Conservation (phyloP, 2,888 invertebrate species). For the Drosophila maculinotata region DNA sequence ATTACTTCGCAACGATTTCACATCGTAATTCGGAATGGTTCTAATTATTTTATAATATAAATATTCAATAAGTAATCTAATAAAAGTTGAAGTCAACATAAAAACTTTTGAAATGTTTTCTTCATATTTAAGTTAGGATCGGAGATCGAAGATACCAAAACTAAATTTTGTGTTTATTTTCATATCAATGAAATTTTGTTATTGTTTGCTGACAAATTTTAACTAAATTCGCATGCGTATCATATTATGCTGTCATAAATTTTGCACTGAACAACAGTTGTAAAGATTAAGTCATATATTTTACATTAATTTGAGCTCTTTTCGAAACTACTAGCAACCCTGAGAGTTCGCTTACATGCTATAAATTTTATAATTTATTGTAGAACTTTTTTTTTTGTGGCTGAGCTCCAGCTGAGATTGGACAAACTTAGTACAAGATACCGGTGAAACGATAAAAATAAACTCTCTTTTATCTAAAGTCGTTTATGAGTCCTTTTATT, state of each 20-base stretch:
- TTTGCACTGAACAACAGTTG: neutral
- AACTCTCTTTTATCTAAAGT: neutral
- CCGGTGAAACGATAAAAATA: neutral
- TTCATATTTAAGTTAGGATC: no score
- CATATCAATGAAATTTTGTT: conserved; percentile 7
- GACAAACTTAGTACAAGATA: neutral
- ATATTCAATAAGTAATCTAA: neutral
- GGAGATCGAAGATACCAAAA: no score
- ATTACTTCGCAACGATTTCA: neutral
- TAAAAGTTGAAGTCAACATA: no score
- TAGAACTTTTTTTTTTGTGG: conserved; percentile 4
- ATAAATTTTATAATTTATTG: conserved; percentile 16
- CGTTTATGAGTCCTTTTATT: neutral
- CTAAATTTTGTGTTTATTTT: no score
- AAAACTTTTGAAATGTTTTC: no score
- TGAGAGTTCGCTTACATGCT: neutral
- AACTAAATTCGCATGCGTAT: conserved; percentile 49
- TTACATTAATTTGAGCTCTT: conserved; percentile 8
- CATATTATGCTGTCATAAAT: conserved; percentile 30
- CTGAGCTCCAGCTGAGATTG: neutral
- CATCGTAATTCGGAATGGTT: neutral
- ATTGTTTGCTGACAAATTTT: conserved; percentile 41
- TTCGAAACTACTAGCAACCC: neutral
- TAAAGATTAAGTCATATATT: conserved; percentile 14
- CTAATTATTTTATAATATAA: neutral